Conservation (phyloP, 2,113 vertebrate genomes). For the Ophthalmotilapia sp. region DNA sequence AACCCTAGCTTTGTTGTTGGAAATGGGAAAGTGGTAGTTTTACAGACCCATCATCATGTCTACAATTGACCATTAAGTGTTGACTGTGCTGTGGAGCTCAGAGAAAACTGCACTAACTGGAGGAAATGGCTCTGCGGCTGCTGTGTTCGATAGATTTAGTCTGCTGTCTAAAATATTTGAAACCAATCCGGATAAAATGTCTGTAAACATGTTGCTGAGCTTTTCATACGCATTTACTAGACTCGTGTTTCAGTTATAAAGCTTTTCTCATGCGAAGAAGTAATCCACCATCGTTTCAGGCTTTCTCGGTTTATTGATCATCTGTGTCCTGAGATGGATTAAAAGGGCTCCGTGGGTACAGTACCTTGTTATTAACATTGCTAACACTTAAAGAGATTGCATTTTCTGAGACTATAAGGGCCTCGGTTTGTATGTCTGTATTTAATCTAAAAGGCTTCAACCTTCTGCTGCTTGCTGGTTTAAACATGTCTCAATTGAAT, state of each 20-base stretch:
- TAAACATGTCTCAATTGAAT: not conserved
- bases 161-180: not conserved
- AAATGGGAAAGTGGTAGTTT: not conserved
- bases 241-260: not conserved
- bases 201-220: not conserved
- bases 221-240: not conserved
- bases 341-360: not conserved
- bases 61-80: not conserved
- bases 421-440: not conserved
- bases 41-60: not conserved
- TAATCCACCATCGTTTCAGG: not conserved
- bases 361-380: not conserved
- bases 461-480: not conserved
- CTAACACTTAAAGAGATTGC: conserved; percentile 3
- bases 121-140: not conserved
- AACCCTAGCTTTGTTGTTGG: not conserved
- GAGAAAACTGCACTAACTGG: not conserved
- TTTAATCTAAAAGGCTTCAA: not conserved
- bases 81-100: not conserved
- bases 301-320: not conserved
- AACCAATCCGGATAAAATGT: not conserved
- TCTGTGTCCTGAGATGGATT: not conserved
- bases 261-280: not conserved
- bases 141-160: not conserved
- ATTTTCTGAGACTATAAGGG: not conserved